A percentile compares a stretch with the other conserved stretches of the same genome.
These are phyloP conservation scores for Eumacrocentrus americanus DNA, from an alignment of 2,888 invertebrate species.

Conservation along the genomic window DNA sequence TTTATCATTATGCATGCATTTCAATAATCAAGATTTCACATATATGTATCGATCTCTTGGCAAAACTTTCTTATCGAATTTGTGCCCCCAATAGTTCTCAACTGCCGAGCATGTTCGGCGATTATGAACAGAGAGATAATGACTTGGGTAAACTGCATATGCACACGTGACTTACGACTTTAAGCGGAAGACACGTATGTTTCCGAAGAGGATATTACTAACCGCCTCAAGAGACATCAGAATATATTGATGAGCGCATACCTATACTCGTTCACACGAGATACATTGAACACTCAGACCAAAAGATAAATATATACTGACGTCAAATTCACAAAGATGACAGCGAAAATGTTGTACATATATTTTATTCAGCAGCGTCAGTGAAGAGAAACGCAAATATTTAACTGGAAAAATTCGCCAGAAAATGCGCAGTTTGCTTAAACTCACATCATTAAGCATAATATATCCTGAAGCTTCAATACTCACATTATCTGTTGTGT, in stretches of 20 bases:
- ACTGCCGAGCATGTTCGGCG: neutral
- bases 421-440: neutral
- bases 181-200: neutral
- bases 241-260: neutral
- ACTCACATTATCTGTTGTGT: too few species aligned
- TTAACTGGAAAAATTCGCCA: conserved; percentile 3
- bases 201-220: neutral
- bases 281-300: neutral
- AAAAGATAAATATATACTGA: conserved; percentile 2
- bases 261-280: neutral
- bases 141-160: neutral
- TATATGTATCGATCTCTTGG: too few species aligned
- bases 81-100: neutral
- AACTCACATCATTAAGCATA: neutral
- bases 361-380: neutral
- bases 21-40: too few species aligned
- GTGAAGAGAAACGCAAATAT: conserved; percentile 3
- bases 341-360: neutral
- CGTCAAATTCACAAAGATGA: conserved; percentile 2
- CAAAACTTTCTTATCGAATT: neutral
- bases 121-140: neutral
- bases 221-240: neutral
- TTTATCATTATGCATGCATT: too few species aligned
- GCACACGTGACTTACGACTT: too few species aligned
- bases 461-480: too few species aligned